phyloP scores from a whole-genome alignment of 1,140 invertebrate species.

The Hestina assimilis region DNA sequence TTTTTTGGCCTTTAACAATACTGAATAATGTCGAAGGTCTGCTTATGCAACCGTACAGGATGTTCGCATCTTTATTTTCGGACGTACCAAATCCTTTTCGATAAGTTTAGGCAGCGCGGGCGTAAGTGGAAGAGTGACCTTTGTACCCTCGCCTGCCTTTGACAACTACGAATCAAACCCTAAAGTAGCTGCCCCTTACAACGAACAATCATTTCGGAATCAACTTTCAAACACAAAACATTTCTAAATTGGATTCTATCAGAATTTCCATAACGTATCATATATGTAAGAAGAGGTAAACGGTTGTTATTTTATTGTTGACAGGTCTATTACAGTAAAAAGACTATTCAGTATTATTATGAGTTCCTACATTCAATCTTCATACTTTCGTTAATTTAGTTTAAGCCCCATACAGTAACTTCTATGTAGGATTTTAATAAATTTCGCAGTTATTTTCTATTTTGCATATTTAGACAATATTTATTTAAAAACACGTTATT shows the following conservation, averaged over 20 bases:
- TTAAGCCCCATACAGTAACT: no score
- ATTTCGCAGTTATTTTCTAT: no score
- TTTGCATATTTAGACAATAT: no score
- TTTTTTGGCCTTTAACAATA: no score
- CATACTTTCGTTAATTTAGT: no score
- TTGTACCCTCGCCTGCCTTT: constrained; percentile 59
- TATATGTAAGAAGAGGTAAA: no score
- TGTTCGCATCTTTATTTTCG: constrained; percentile 31
- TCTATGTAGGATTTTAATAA: no score
- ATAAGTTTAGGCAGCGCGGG: constrained; percentile 41
- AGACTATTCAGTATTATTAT: no score
- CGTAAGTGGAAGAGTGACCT: constrained; percentile 39
- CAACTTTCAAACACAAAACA: constrained; percentile 31
- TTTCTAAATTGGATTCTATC: constrained; percentile 6
- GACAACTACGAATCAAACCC: constrained; percentile 61
- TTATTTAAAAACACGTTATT: no score
- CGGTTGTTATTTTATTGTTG: no score
- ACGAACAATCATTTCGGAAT: constrained; percentile 26
- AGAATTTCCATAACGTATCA: background rate
- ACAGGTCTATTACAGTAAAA: no score
- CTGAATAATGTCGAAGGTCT: background rate
- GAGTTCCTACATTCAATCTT: no score
- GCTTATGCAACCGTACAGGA: constrained; percentile 8
- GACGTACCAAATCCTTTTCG: constrained; percentile 59
- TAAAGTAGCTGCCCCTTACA: constrained; percentile 53